These are phyloP conservation scores for Eudorcas thomsonii DNA, from an alignment of 2,113 vertebrate species.

Conservation along the genomic window DNA sequence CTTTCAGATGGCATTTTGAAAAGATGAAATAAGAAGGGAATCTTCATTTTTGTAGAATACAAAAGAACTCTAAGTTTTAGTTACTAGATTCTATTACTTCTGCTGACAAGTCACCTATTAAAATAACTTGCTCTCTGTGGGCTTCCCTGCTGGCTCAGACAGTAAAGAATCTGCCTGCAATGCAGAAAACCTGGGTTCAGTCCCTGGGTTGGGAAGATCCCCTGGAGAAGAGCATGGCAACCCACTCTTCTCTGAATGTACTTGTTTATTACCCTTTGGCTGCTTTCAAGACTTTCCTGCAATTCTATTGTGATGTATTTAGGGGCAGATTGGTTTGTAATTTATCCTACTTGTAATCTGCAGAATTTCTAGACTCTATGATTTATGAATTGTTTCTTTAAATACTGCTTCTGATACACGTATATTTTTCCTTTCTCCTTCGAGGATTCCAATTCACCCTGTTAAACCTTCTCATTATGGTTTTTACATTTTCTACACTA, in stretches of 20 bases:
- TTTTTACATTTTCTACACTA: background rate
- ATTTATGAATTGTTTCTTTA: background rate
- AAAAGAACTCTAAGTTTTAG: background rate
- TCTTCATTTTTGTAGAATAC: background rate
- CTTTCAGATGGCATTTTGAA: background rate
- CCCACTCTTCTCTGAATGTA: background rate
- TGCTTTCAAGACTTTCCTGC: background rate
- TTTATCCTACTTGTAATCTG: background rate
- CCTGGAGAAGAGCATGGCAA: background rate
- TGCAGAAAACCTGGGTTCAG: background rate
- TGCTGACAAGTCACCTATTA: background rate
- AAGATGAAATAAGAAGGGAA: background rate
- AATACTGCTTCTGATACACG: background rate
- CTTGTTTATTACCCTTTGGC: background rate
- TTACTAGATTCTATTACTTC: background rate
- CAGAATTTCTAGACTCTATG: background rate
- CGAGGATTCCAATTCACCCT: background rate
- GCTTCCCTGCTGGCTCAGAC: background rate
- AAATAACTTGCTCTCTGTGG: background rate
- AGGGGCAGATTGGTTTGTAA: background rate
- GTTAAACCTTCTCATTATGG: background rate
- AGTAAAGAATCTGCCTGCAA: background rate
- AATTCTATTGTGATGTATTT: background rate
- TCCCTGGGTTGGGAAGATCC: background rate
- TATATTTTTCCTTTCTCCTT: background rate